Base-by-base conservation (phyloP, 2,113 vertebrate genomes). In the Oenanthe oenanthe region DNA sequence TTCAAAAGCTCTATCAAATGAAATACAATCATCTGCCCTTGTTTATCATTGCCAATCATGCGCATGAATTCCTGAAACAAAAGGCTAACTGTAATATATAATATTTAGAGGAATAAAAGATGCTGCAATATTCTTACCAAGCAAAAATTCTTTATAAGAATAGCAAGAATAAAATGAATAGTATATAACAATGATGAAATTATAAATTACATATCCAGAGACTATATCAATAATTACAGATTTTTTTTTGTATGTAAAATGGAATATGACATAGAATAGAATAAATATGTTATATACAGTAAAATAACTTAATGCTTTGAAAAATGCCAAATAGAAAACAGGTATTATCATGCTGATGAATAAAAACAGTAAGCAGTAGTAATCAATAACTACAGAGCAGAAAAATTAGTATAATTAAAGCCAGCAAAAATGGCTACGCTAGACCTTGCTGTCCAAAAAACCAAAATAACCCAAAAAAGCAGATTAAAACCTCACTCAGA, bases 1-100 rank as follows among this genome's bases (percentile, higher is more conserved):
- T 99, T 99, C 76, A 99, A 97, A 92, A 99, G 98, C 80, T 99
- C 98, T 90, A 99, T 99, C 94, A 99, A 98, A 95, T 99, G 99
- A 96, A 99, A 99, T 19, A 99, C 99, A 57, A 99, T 99, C 99
- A 99, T 99, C 97, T 99, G 99, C 40, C 99, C 99, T 96, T 99
- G 99, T 94, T 99, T 99, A 94, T 99, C 99, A 81, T 98, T 98
- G 31, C 99, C 99, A 98, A 99, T 99, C 98, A 99, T 98, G 60
- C 98, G 98, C 99, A 99, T 99, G 94, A 99, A 99, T 95, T 99
- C 99, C 99, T 99, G 95, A 75, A 98, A 98, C 48, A 72, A 50
- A 91, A 86, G 65, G n/a, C 20, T 8, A 13, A 57, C 18, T 26
- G 15, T 71, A 21, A 80, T 32, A 72, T 9, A 38, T 43, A 40